Percentiles rank a stretch among this genome's conserved stretches.
Evolutionary conservation across 2,797 vertebrate species (phyloP).

Genomic region (Momotus momota): DNA sequence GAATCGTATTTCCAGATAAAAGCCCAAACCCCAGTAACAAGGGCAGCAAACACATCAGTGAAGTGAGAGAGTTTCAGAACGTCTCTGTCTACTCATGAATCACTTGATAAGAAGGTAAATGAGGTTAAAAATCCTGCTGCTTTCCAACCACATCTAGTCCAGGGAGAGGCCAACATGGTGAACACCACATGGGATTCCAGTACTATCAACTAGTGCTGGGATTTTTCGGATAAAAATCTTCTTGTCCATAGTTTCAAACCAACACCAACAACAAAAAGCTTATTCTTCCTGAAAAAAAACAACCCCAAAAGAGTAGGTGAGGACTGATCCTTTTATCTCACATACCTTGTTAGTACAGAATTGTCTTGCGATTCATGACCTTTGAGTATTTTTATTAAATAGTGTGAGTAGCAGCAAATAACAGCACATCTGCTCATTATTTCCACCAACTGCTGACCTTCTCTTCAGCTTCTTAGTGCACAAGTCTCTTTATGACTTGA

Average conservation of each 20-base stretch:
- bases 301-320: background rate
- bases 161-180: background rate
- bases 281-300: background rate
- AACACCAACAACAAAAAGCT: background rate
- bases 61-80: background rate
- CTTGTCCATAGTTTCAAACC: background rate
- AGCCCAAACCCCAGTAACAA: background rate
- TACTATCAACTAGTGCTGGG: background rate
- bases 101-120: background rate
- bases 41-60: background rate
- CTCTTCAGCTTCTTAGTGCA: background rate
- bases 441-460: background rate
- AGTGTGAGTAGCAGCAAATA: background rate
- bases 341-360: background rate
- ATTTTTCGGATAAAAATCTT: background rate
- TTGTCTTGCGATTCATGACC: background rate
- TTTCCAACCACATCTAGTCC: background rate
- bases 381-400: background rate
- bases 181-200: background rate
- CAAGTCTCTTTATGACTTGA: background rate
- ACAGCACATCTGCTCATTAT: background rate
- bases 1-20: background rate
- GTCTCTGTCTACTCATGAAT: background rate
- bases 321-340: background rate
- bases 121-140: background rate